Base-by-base conservation (phyloP, 2,797 vertebrate genomes). In the Gorsachius magnificus region DNA sequence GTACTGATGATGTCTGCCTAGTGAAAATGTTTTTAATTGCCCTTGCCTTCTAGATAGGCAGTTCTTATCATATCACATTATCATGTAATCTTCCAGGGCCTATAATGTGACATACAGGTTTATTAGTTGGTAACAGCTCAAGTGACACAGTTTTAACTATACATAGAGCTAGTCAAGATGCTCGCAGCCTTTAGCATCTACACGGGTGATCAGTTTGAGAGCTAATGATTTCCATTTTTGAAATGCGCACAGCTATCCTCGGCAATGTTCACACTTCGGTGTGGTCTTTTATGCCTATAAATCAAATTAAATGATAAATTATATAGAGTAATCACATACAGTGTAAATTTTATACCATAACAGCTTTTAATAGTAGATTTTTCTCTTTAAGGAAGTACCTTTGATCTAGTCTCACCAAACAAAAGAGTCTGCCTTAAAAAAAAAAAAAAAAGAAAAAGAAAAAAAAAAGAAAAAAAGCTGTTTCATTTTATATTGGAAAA, bases 401-500 rank as follows among this genome's bases (percentile, higher is more conserved):
- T 98, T 98, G 95, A 97, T 98, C 90, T 92, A 95, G 90, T 90
- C 75, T 97, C n/a, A 71, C 75, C 90, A 97, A 97, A 98, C 97
- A 98, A 98, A 98, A 97, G 96, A 95, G 95, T 96, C 95, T 92
- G 95, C 94, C 94, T 97, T 97, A 92, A 96, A 70, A 87, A 91
- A 76, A 79, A 50, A n/a, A 18, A 65, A 46, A 25, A 25, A 45
- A 19, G 19, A 69, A 93, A 97, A 97, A 97, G n/a, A 96, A 70
- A 87, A 91, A 76, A 97, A 96, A 54, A 31, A 15, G 41, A 95
- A 94, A 97, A 97, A 97, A 97, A 97, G 83, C 97, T 98, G 96
- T 98, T 98, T 98, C 97, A 98, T 98, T 98, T 98, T 98, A 98
- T 98, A 98, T 98, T 98, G 99, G 99, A 99, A 99, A 99, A 99